Conservation (phyloP, 2,797 vertebrate genomes). For the Triplophysa yarkandensis region DNA sequence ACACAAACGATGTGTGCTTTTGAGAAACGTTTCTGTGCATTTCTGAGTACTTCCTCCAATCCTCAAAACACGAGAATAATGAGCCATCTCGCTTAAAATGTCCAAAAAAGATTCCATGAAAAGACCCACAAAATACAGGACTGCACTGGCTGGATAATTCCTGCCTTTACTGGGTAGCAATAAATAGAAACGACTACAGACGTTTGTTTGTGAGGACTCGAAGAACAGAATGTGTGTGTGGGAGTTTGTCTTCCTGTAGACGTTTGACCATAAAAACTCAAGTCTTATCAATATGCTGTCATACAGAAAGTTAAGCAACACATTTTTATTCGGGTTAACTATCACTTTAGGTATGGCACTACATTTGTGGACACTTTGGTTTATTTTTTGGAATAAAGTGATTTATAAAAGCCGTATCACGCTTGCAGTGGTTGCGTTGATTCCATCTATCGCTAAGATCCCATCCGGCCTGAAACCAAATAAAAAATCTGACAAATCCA, state of each 20-base stretch:
- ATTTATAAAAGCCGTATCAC: too few species aligned
- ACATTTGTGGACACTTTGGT: background rate
- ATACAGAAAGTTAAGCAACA: background rate
- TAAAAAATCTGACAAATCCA: background rate
- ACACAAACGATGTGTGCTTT: slow-evolving; percentile 1
- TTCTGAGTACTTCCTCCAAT: background rate
- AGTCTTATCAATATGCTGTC: slow-evolving; percentile 43
- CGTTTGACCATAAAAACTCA: slow-evolving; percentile 37
- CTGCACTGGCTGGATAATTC: slow-evolving; percentile 43
- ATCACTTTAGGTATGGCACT: too few species aligned
- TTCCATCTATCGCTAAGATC: too few species aligned
- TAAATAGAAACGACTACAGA: slow-evolving; percentile 39
- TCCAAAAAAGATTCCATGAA: slow-evolving; percentile 40
- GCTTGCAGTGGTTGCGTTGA: too few species aligned
- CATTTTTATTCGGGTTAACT: background rate
- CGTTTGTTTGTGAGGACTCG: slow-evolving; percentile 24
- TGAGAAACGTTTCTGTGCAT: slow-evolving; percentile 25
- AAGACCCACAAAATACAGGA: slow-evolving; percentile 51
- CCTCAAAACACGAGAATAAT: slow-evolving; percentile 46
- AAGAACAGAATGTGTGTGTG: slow-evolving; percentile 46
- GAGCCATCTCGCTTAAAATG: slow-evolving; percentile 35
- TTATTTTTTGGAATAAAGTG: too few species aligned
- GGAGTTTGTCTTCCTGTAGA: slow-evolving; percentile 64
- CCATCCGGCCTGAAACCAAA: too few species aligned
- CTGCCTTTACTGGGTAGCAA: slow-evolving; percentile 35